Evolutionary conservation across 2,888 invertebrate genomes (phyloP), one percentile per base, ranked within the genome.

Genomic region (Polylopha cassiicola): DNA sequence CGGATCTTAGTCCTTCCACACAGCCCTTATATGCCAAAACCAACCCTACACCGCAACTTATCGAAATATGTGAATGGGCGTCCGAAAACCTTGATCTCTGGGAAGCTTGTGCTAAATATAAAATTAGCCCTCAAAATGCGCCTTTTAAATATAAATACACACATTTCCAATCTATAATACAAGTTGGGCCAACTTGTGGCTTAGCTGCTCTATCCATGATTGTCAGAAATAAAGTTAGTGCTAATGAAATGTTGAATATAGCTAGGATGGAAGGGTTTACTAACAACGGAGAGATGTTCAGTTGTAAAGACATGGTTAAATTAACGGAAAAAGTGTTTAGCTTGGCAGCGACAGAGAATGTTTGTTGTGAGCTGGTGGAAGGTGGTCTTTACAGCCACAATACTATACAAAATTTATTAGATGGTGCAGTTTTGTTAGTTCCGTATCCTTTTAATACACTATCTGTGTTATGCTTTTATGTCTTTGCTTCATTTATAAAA

Each of bases 241-340:
- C 87, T 4, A 84, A 75, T 14, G 78, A 91, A 39, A 85, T 89
- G 8, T 77, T 94, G 1, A 76, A 87, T 43, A 82, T 88, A 50
- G 92, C 94, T 1, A 87, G 88, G 65, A 63, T 76, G 11, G 75
- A 86, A 50, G 89, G 90, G 2, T 94, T 88, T 58, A 94, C 94
- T 2, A 89, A 90, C 51, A 92, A 94, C 55, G 97, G 98, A 4
- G 98, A 98, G 88, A 94, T 97, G 87, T 94, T 95, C 60, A 92
- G 93, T 73, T 92, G 91, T 15, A 86, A 88, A 46, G 86, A 91
- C 61, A 90, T 95, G 89, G 86, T 81, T 4, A 76, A 87, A 46
- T 69, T 94, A 39, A 87, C 90, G 1, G 77, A 86, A 29, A 84
- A 87, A 58, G 85, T 89, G 46, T 65, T 90, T 38, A 78, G 70